phyloP scores from a whole-genome alignment of 2,888 invertebrate genomes.

The Endomychus coccineus region DNA sequence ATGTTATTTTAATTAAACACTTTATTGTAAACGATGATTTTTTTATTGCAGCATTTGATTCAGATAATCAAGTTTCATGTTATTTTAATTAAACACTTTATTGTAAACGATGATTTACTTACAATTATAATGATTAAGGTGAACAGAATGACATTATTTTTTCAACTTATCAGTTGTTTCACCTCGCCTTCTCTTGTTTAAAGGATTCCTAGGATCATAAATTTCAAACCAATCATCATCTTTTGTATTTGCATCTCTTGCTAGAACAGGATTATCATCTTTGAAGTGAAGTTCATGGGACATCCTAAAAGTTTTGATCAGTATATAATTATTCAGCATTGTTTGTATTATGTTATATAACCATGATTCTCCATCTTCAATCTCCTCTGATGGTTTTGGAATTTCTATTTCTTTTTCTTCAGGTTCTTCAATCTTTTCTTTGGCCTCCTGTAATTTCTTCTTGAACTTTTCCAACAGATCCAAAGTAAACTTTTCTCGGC shows the following conservation, averaged over 20 bases:
- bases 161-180: conserved; percentile 42
- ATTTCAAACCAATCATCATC: conserved; percentile 96
- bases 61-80: too few species aligned
- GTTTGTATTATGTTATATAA: not conserved
- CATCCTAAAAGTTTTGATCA: conserved; percentile 46
- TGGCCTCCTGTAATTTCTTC: conserved; percentile 63
- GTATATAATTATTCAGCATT: not conserved
- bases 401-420: conserved; percentile 36
- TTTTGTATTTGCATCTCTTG: conserved; percentile 89
- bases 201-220: conserved; percentile 89
- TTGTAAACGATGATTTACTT: too few species aligned
- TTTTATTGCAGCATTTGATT: too few species aligned
- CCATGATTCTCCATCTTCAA: conserved; percentile 16
- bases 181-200: conserved; percentile 87
- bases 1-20: too few species aligned
- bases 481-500: conserved; percentile 71
- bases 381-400: conserved; percentile 38
- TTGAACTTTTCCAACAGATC: conserved; percentile 77
- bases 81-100: too few species aligned
- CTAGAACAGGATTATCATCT: conserved; percentile 62
- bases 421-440: conserved; percentile 51
- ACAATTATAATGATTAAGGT: too few species aligned
- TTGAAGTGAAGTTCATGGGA: conserved; percentile 60
- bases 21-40: too few species aligned
- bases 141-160: conserved; percentile 8